Evolutionary conservation across 2,113 vertebrate species (phyloP).

Genomic region (Phalacrocorax pelagicus): DNA sequence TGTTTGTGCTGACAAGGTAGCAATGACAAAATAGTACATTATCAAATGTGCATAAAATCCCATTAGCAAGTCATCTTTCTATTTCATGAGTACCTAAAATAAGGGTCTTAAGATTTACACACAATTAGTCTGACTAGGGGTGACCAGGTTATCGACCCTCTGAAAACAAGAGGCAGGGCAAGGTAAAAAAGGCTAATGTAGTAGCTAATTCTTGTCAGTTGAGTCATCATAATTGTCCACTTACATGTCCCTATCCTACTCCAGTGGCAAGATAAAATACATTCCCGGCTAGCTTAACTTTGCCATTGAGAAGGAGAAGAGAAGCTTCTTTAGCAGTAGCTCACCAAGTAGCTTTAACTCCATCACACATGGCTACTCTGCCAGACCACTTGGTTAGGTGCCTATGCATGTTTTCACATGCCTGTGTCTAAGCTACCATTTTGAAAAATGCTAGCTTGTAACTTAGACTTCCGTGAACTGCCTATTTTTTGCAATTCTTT

Average conservation of each 20-base stretch:
- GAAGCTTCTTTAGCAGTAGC: neutral
- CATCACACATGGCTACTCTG: neutral
- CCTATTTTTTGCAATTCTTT: neutral
- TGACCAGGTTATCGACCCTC: neutral
- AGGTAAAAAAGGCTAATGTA: conserved; percentile 3
- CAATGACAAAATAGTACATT: neutral
- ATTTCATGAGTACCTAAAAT: neutral
- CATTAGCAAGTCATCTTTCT: neutral
- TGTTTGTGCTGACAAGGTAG: neutral
- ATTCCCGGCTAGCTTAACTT: neutral
- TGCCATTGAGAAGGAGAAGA: neutral
- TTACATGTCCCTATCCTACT: neutral
- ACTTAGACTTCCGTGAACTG: neutral
- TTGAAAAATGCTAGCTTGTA: neutral
- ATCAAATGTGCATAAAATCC: neutral
- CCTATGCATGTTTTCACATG: rapidly evolving
- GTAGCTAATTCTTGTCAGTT: conserved; percentile 4
- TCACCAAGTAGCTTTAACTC: neutral
- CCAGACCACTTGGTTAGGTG: neutral
- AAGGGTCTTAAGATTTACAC: neutral
- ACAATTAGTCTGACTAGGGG: neutral
- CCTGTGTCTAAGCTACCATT: neutral
- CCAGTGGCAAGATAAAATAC: neutral
- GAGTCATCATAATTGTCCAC: neutral
- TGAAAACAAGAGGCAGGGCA: conserved; percentile 26